These are phyloP conservation scores for Periophthalmus magnuspinnatus DNA, from an alignment of 2,797 vertebrate genomes.

Conservation along the genomic window DNA sequence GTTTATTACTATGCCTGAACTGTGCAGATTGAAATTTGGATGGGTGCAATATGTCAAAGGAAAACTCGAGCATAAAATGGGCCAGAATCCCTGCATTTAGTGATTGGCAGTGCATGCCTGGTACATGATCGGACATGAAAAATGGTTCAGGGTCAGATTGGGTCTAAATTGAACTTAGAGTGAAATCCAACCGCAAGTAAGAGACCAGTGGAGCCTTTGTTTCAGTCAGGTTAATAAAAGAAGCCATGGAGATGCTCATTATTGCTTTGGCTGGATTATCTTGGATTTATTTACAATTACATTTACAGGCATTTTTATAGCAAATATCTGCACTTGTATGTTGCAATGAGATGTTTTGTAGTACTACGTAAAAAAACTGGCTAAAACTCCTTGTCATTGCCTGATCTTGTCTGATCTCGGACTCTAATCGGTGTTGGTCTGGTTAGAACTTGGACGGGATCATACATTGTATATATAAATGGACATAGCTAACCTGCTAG, in stretches of 20 bases:
- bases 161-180: constrained; percentile 9
- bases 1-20: constrained; percentile 48
- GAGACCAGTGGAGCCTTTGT: background rate
- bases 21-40: constrained; percentile 38
- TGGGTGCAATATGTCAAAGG: constrained; percentile 36
- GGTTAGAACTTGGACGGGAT: too few relatives aligned
- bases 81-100: constrained; percentile 25
- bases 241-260: background rate
- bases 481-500: too few relatives aligned
- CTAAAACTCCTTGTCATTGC: background rate
- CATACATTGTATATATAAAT: too few relatives aligned
- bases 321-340: background rate
- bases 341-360: background rate
- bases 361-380: background rate
- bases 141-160: constrained; percentile 26
- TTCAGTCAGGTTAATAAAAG: background rate
- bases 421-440: background rate
- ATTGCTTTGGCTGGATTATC: background rate
- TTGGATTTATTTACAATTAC: background rate
- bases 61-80: constrained; percentile 30
- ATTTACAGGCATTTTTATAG: too few relatives aligned
- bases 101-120: constrained; percentile 36
- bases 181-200: background rate
- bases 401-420: too few relatives aligned
- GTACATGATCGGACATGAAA: constrained; percentile 44